These are phyloP conservation scores for Eristalis tenax DNA, from an alignment of 2,888 invertebrate species.

Conservation along the genomic window DNA sequence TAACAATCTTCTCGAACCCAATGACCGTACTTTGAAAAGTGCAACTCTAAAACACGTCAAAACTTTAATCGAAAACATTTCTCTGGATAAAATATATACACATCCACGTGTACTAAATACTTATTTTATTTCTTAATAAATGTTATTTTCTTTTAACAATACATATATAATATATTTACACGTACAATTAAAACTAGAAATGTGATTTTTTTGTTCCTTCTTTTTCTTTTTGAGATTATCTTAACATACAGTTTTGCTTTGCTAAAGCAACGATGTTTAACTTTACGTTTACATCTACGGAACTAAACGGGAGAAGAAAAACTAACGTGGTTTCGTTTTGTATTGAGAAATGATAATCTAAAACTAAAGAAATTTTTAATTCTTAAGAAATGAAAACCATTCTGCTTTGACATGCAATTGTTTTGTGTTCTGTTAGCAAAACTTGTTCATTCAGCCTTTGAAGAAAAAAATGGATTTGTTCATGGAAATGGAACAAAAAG, in stretches of 20 bases:
- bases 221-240: conserved; percentile 17
- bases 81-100: neutral
- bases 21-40: too few species aligned
- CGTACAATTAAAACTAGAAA: conserved; percentile 48
- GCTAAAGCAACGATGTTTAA: conserved; percentile 40
- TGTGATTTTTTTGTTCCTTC: conserved; percentile 38
- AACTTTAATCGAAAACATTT: too few species aligned
- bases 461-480: conserved; percentile 42
- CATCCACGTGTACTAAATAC: conserved; percentile 61
- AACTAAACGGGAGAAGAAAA: conserved; percentile 18
- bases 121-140: conserved; percentile 71
- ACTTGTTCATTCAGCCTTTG: conserved; percentile 64
- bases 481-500: conserved; percentile 49
- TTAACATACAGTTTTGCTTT: conserved; percentile 38
- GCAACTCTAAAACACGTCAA: too few species aligned
- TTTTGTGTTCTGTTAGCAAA: conserved; percentile 21
- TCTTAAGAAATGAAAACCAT: conserved; percentile 40
- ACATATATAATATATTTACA: conserved; percentile 70
- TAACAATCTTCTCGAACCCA: too few species aligned
- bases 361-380: conserved; percentile 33
- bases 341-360: conserved; percentile 21
- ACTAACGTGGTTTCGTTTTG: neutral
- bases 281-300: conserved; percentile 28
- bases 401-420: neutral
- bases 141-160: conserved; percentile 66